Evolutionary conservation across 2,797 vertebrate genomes (phyloP).

Genomic region (Synanceia verrucosa): DNA sequence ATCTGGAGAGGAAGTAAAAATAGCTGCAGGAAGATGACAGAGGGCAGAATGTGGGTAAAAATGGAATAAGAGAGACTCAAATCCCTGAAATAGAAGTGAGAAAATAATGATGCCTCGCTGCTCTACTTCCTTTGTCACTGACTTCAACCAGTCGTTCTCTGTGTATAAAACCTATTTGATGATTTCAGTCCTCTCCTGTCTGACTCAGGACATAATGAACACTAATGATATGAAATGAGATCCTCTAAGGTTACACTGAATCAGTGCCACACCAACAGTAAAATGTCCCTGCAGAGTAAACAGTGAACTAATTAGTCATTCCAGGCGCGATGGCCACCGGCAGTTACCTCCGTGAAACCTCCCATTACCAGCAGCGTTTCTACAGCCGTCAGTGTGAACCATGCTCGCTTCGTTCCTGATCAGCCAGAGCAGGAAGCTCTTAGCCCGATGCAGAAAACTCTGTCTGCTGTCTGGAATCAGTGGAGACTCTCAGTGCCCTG

Average conservation of each 20-base stretch:
- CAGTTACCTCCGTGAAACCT: conserved; percentile 27
- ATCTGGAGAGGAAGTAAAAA: conserved; percentile 44
- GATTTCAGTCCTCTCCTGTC: neutral
- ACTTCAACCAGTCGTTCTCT: conserved; percentile 1
- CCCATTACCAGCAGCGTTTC: conserved; percentile 14
- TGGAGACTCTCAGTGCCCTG: neutral
- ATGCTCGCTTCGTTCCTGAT: neutral
- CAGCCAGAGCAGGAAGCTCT: conserved; percentile 1
- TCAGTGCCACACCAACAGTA: neutral
- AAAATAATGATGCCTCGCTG: too few relatives aligned
- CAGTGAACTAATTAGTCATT: conserved; percentile 44
- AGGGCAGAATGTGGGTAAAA: conserved; percentile 44
- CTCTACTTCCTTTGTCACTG: conserved; percentile 17
- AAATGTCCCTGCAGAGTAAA: conserved; percentile 34
- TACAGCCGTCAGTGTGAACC: conserved; percentile 6
- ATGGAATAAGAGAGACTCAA: conserved; percentile 45
- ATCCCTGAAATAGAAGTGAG: conserved; percentile 40
- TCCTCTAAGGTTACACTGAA: conserved; percentile 16
- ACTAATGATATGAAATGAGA: conserved; percentile 25
- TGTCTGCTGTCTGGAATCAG: neutral
- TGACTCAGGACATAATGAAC: conserved; percentile 7
- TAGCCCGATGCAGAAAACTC: neutral
- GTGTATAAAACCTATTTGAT: neutral
- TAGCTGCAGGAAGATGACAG: conserved; percentile 58
- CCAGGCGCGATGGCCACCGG: conserved; percentile 24